These are phyloP conservation scores for Serinus canaria DNA, from an alignment of 2,113 vertebrate species.

Conservation along the genomic window DNA sequence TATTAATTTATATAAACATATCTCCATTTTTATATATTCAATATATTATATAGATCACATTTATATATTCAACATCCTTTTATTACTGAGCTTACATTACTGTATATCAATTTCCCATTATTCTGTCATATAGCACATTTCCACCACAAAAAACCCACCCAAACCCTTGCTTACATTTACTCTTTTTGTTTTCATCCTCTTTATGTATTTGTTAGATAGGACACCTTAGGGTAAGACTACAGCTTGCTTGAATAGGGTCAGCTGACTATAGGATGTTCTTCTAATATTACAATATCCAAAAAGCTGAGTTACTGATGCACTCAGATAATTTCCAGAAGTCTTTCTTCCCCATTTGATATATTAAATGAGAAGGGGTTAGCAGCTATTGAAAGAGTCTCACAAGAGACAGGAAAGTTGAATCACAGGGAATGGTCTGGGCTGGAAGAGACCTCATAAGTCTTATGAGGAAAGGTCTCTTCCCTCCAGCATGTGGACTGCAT, in stretches of 20 bases:
- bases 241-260: not conserved
- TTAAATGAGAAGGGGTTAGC: not conserved
- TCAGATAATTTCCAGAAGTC: slow-evolving; percentile 6
- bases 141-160: not conserved
- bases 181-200: not conserved
- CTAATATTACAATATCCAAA: not conserved
- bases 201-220: not conserved
- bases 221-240: not conserved
- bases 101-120: slow-evolving; percentile 14
- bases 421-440: not conserved
- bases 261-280: not conserved
- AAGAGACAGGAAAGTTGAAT: not conserved
- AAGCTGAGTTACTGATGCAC: not conserved
- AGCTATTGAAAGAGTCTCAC: not conserved
- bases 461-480: not conserved
- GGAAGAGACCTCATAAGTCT: not conserved
- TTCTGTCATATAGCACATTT: not conserved
- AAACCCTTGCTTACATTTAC: not conserved
- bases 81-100: slow-evolving; percentile 4
- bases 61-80: not conserved
- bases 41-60: not conserved
- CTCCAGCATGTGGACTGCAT: rapidly evolving
- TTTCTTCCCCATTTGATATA: not conserved
- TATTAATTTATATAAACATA: not conserved
- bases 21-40: not conserved